Evolutionary conservation across 2,797 vertebrate species (phyloP), one percentile per base, ranked within the genome.

Genomic region (Galaxias olidus): DNA sequence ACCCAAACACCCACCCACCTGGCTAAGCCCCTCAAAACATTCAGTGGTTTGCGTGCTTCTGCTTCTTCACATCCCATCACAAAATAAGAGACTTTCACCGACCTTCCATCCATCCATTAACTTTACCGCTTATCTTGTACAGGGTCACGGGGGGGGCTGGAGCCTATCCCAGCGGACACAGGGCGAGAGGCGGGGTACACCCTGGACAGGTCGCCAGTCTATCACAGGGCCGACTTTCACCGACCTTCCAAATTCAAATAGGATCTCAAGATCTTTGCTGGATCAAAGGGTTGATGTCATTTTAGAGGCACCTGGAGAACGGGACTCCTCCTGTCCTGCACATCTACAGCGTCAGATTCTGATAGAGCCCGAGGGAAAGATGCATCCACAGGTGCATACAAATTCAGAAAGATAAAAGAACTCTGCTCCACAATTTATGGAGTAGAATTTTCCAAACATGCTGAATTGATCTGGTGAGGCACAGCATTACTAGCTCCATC

Each of bases 1-100:
- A 73, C 12, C 71, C 76, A 80, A 82, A 80, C 81, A 59, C 66
- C 63, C 68, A 66, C 69, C 76, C 64, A 77, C 17, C n/a, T n/a
- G n/a, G n/a, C n/a, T n/a, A n/a, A n/a, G n/a, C n/a, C n/a, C n/a
- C n/a, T n/a, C n/a, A n/a, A n/a, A n/a, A n/a, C 30, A 30, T 6
- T 30, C 30, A 2, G 30, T 30, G 30, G 30, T 6, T 30, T 30
- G 30, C 30, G 30, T 30, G 30, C 30, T 30, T 30, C 3, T 30
- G 30, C 30, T 30, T 30, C 30, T 30, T 30, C 30, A 30, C 30
- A 30, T 3, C 30, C 30, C 30, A 30, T 30, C 30, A 30, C 30
- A 30, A 30, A 30, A n/a, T n/a, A n/a, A n/a, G n/a, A n/a, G 30
- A 30, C 2, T 30, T 30, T 30, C 3, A 2, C 30, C 30, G 30